Conservation (phyloP, 2,113 vertebrate genomes). For the Phrynosoma platyrhinos region DNA sequence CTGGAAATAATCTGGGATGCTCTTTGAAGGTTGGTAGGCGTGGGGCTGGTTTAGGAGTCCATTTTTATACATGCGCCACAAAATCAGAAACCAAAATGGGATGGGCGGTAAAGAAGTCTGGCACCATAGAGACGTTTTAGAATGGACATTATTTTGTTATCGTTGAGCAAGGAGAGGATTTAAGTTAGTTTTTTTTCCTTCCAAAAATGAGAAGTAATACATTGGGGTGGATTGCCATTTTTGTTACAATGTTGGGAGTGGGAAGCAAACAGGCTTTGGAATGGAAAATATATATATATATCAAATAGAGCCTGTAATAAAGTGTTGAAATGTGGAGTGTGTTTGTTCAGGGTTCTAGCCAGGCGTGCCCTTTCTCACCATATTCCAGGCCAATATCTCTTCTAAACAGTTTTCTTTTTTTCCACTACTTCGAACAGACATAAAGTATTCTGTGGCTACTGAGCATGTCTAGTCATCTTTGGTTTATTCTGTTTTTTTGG, state of each 20-base stretch:
- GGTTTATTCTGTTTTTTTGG: background rate
- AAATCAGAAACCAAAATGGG: background rate
- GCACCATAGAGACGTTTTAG: background rate
- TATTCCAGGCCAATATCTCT: no score
- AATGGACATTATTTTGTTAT: background rate
- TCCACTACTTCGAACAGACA: background rate
- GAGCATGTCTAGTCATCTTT: background rate
- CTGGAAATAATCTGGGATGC: no score
- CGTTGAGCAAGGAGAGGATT: background rate
- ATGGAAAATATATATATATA: background rate
- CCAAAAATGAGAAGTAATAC: no score
- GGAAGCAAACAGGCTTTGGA: background rate
- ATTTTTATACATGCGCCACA: background rate
- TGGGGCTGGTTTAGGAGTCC: background rate
- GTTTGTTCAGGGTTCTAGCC: background rate
- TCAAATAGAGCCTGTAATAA: background rate
- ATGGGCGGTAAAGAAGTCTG: no score
- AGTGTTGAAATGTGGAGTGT: background rate
- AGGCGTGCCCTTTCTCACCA: background rate
- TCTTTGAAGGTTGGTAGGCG: background rate
- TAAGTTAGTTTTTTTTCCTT: background rate
- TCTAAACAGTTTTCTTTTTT: background rate
- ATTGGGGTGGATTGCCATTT: no score
- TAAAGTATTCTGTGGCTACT: background rate
- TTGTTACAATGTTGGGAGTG: background rate